A percentile compares a stretch with the other conserved stretches of the same genome.
Evolutionary conservation across 2,113 vertebrate genomes (phyloP).

Genomic region (Alethe diademata): DNA sequence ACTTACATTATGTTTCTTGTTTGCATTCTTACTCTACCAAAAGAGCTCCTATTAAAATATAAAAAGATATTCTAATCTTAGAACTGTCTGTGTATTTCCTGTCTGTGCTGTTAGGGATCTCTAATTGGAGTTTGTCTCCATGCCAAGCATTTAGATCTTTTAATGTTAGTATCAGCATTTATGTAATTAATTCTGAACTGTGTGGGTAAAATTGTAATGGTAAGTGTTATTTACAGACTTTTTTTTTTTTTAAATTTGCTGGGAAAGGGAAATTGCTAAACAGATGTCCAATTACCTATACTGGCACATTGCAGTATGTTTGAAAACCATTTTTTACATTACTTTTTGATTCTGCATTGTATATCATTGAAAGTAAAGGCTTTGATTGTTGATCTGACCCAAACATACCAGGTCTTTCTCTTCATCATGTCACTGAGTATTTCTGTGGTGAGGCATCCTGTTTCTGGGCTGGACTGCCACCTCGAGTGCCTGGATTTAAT

Average conservation of each 20-base stretch:
- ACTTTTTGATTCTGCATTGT: not conserved
- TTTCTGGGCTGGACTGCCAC: not conserved
- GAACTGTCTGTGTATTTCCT: slow-evolving; percentile 6
- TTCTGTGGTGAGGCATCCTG: not conserved
- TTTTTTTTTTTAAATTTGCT: not conserved
- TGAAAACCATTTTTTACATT: not conserved
- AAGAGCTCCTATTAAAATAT: slow-evolving; percentile 2
- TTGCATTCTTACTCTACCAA: not conserved
- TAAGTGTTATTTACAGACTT: not conserved
- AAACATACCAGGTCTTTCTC: not conserved
- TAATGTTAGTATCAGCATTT: not conserved
- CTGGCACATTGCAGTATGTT: not conserved
- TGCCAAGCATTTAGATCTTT: not conserved
- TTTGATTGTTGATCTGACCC: not conserved
- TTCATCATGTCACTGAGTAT: not conserved
- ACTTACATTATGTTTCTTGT: not conserved
- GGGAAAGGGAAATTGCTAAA: not conserved
- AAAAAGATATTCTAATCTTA: slow-evolving; percentile 14
- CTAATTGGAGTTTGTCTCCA: not conserved
- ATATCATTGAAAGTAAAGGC: not conserved
- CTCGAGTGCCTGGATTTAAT: not conserved
- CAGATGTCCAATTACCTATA: not conserved
- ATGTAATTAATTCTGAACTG: not conserved
- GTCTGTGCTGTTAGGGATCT: not conserved
- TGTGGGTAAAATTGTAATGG: not conserved